Evolutionary conservation across 2,888 invertebrate genomes (phyloP).

Genomic region (Hololepta plana): DNA sequence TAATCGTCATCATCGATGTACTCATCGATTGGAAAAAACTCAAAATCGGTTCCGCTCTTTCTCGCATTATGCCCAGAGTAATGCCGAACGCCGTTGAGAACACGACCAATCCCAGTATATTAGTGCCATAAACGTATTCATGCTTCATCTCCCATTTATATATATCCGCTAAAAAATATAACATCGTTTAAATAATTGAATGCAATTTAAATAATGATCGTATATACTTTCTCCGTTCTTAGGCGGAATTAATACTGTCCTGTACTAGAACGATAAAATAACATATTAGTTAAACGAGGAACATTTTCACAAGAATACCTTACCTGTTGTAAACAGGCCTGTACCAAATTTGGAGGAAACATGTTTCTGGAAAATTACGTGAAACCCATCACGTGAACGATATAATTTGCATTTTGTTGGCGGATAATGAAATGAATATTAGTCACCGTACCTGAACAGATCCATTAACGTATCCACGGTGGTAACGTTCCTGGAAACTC

Average conservation of each 20-base stretch:
- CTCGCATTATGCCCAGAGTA: slow-evolving; percentile 43
- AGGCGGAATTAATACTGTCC: slow-evolving; percentile 24
- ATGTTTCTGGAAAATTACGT: slow-evolving; percentile 37
- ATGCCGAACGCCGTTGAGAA: slow-evolving; percentile 44
- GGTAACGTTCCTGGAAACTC: slow-evolving; percentile 29
- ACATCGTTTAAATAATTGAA: neutral
- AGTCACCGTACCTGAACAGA: slow-evolving; percentile 37
- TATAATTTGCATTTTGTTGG: slow-evolving; percentile 1
- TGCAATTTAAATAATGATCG: no score
- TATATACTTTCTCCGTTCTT: slow-evolving; percentile 15
- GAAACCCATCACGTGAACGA: neutral
- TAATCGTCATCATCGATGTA: slow-evolving; percentile 24
- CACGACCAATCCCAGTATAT: slow-evolving; percentile 40
- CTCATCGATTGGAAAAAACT: slow-evolving; percentile 36
- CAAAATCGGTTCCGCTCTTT: slow-evolving; percentile 39
- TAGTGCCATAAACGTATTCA: slow-evolving; percentile 32
- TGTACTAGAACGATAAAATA: slow-evolving; percentile 21
- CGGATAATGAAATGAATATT: neutral
- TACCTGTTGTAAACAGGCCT: slow-evolving; percentile 41
- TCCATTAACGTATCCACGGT: slow-evolving; percentile 53
- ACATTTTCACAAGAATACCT: slow-evolving; percentile 12
- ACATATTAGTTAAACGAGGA: slow-evolving; percentile 1
- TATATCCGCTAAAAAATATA: slow-evolving; percentile 9
- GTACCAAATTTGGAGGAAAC: slow-evolving; percentile 47
- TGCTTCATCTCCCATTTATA: slow-evolving; percentile 29